Conservation (phyloP, 2,888 invertebrate species). For the Leucophenga montana region DNA sequence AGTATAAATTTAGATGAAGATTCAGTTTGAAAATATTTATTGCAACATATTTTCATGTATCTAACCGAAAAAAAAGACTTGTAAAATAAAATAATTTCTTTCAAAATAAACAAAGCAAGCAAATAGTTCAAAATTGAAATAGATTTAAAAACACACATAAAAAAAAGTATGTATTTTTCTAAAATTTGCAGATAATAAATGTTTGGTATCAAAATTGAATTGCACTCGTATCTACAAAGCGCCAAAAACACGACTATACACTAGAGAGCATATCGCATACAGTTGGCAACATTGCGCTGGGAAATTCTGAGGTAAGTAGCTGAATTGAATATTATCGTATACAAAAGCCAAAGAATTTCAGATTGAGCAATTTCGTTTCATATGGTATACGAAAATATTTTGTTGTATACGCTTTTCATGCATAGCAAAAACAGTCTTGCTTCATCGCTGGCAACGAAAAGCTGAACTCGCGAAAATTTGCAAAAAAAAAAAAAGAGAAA, state of each 20-base stretch:
- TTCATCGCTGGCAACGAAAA: conserved; percentile 36
- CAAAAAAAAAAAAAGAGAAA: conserved; percentile 22
- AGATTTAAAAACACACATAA: background rate
- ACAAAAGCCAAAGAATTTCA: conserved; percentile 21
- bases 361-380: conserved; percentile 48
- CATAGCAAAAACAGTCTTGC: conserved; percentile 42
- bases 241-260: background rate
- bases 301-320: conserved; percentile 60
- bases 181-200: background rate
- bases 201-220: background rate
- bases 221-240: too few relatives aligned
- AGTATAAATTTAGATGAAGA: too few relatives aligned
- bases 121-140: background rate
- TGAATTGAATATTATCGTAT: conserved; percentile 24
- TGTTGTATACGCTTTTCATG: conserved; percentile 60
- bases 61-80: too few relatives aligned
- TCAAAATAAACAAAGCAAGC: too few relatives aligned
- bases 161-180: background rate
- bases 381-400: conserved; percentile 50
- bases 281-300: conserved; percentile 55
- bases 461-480: conserved; percentile 15
- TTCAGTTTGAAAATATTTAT: too few relatives aligned
- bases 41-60: too few relatives aligned
- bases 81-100: too few relatives aligned
- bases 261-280: background rate